Conservation (phyloP, 2,888 invertebrate genomes). For the Patella pellucida region DNA sequence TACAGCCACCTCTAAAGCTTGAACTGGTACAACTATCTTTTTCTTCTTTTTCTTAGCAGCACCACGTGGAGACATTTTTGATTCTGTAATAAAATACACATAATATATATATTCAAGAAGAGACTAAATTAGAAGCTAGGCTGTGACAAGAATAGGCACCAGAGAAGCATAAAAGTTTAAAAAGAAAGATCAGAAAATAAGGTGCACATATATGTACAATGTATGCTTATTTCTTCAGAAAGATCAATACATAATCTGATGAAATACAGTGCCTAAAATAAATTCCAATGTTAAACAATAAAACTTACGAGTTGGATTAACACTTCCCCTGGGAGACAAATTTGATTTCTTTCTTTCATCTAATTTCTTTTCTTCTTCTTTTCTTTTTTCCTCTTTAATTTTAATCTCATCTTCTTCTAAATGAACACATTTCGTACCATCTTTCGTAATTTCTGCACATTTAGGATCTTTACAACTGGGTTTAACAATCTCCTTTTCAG, state of each 20-base stretch:
- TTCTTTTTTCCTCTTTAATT: conserved; percentile 5
- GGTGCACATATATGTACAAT: too few species aligned
- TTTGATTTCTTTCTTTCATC: not conserved
- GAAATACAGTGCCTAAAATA: too few species aligned
- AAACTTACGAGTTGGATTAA: not conserved
- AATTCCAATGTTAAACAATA: too few species aligned
- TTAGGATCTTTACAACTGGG: conserved; percentile 6
- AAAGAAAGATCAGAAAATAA: too few species aligned
- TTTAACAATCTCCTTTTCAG: not conserved
- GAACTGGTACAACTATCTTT: conserved; percentile 76
- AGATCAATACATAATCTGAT: too few species aligned
- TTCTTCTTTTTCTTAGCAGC: conserved; percentile 49
- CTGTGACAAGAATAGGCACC: too few species aligned
- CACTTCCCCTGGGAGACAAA: not conserved
- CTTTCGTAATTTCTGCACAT: conserved; percentile 7
- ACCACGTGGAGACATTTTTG: conserved; percentile 19
- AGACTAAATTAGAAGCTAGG: not conserved
- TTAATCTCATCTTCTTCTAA: not conserved
- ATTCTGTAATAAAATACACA: conserved; percentile 13
- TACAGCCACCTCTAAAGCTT: conserved; percentile 85
- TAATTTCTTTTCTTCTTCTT: conserved; percentile 3
- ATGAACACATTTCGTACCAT: conserved; percentile 7
- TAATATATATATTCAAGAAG: too few species aligned
- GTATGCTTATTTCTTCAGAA: too few species aligned
- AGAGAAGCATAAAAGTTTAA: too few species aligned